Evolutionary conservation across 2,113 vertebrate genomes (phyloP), one percentile per base, ranked within the genome.

Genomic region (Emydocephalus ijimae): DNA sequence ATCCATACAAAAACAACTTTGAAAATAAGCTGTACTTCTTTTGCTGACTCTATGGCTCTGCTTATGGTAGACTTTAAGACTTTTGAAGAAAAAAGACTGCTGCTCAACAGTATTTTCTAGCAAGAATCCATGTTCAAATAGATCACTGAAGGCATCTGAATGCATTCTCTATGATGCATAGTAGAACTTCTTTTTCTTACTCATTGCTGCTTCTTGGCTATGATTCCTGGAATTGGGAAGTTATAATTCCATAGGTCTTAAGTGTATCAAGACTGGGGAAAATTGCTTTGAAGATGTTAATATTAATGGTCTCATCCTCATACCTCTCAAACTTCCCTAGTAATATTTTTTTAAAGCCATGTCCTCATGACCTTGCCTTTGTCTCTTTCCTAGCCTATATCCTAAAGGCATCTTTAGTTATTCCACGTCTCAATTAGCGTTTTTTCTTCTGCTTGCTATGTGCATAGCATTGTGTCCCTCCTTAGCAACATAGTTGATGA

Each of bases 21-120:
- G 89, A 24, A 93, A 93, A 81, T 91, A 93, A 95, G 18, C 5
- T n/a, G 23, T 89, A 89, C 0, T 87, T 12, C 20, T 85, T 50
- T 59, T 89, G 26, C 59, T 56, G 87, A 50, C 55, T 89, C 74
- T 81, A 34, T 43, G 34, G 7, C 34, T 81, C 34, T 81, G 34
- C 74, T 81, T 81, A 81, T 23, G 34, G 74, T 15, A 81, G 74
- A 81, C 6, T 39, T 81, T 81, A 81, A 81, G 74, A 81, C 7
- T 43, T 81, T 39, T 81, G 74, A 43, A 43, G 7, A 81, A 81
- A 81, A 81, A 81, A 43, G 20, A 81, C 34, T 81, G 21, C 74
- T 81, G 34, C 34, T 7, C 34, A 81, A 8, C 74, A 43, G 9
- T 43, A 18, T 43, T 81, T 81, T 43, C 74, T 21, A 81, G 74